A percentile compares a stretch with the other conserved stretches of the same genome.
These are phyloP conservation scores for Camponotus vicinus DNA, from an alignment of 1,140 invertebrate species.

Conservation along the genomic window DNA sequence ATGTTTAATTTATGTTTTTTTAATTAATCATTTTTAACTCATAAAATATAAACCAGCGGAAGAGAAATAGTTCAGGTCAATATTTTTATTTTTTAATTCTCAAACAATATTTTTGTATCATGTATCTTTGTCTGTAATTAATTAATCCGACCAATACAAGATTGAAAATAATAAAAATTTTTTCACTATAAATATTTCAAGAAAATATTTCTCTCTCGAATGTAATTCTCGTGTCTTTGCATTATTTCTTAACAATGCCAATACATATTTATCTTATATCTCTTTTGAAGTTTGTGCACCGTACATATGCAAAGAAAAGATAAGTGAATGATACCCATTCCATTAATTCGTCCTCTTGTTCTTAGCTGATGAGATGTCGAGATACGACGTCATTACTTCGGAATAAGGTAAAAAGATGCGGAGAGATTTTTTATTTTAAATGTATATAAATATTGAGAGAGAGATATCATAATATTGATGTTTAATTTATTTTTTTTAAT, in stretches of 20 bases:
- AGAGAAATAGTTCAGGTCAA: too few relatives aligned
- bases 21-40: not conserved
- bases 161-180: not conserved
- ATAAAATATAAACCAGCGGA: not conserved
- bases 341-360: constrained; percentile 47
- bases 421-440: not conserved
- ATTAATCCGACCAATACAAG: not conserved
- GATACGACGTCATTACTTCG: constrained; percentile 39
- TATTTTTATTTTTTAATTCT: too few relatives aligned
- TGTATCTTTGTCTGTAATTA: not conserved
- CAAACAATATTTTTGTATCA: not conserved
- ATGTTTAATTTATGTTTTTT: too few relatives aligned
- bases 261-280: not conserved
- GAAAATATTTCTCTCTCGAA: not conserved
- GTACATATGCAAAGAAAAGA: not conserved
- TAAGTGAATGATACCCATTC: constrained; percentile 24
- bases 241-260: not conserved
- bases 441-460: too few relatives aligned
- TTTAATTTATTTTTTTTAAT: too few relatives aligned
- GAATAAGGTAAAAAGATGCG: constrained; percentile 35
- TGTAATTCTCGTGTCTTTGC: not conserved
- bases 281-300: not conserved
- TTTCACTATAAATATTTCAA: not conserved
- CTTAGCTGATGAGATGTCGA: constrained; percentile 27
- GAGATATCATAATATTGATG: too few relatives aligned